Evolutionary conservation across 1,140 invertebrate species (phyloP).

Genomic region (Stenopsyche tienmushanensis): DNA sequence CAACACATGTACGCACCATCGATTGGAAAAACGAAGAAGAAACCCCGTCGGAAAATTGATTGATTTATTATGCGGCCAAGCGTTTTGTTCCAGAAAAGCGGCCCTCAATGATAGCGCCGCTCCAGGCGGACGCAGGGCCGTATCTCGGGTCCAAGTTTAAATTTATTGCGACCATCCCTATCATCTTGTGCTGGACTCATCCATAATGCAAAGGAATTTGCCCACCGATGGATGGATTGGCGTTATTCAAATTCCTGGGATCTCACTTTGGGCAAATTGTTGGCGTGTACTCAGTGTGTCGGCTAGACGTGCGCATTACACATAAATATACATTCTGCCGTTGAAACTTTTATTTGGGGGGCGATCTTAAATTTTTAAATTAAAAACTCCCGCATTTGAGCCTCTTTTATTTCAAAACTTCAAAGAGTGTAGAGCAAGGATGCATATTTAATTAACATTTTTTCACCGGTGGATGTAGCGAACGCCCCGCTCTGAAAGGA

Average conservation of each 20-base stretch:
- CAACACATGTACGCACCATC: neutral
- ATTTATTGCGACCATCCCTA: neutral
- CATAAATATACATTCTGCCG: neutral
- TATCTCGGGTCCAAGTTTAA: neutral
- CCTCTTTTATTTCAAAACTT: no score
- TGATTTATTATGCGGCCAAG: conserved; percentile 33
- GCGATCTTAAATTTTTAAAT: no score
- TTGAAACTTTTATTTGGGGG: no score
- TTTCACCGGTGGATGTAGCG: no score
- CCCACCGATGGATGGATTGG: neutral
- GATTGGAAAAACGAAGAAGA: conserved; percentile 10
- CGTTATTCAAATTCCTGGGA: neutral
- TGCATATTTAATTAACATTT: no score
- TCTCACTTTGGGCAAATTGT: neutral
- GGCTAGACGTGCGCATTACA: neutral
- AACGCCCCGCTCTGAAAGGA: no score
- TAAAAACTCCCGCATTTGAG: no score
- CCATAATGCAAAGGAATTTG: neutral
- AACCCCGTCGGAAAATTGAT: conserved; percentile 35
- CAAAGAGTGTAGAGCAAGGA: no score
- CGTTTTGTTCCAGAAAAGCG: neutral
- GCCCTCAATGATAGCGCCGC: neutral
- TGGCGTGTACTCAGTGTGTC: neutral
- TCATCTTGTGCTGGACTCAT: neutral
- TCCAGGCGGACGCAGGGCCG: no score